Conservation (phyloP, 2,113 vertebrate species). For the Ramphastos sulfuratus region DNA sequence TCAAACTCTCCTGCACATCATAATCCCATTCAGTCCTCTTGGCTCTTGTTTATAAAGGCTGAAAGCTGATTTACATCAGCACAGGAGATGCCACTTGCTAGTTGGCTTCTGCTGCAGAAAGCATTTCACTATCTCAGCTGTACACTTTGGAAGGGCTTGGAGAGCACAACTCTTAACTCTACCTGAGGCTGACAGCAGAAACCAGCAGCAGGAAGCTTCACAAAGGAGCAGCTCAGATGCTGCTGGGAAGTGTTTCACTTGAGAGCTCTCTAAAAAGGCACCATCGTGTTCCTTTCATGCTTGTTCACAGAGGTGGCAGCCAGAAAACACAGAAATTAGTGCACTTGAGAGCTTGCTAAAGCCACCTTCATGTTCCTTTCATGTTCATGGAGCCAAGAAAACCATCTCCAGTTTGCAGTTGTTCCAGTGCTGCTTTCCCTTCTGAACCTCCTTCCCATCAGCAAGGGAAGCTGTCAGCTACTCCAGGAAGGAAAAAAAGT, state of each 20-base stretch:
- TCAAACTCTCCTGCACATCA: not conserved
- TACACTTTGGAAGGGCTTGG: not conserved
- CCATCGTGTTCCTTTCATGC: too few relatives aligned
- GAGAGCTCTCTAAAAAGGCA: too few relatives aligned
- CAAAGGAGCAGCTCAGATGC: not conserved
- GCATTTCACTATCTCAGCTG: not conserved
- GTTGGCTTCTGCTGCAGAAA: not conserved
- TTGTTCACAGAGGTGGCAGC: too few relatives aligned
- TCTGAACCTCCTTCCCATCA: conserved; percentile 10
- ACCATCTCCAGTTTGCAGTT: not conserved
- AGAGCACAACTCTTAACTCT: not conserved
- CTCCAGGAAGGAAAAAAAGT: conserved; percentile 31
- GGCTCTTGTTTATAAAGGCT: not conserved
- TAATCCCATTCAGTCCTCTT: not conserved
- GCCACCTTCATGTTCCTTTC: not conserved
- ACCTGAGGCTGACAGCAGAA: not conserved
- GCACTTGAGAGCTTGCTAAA: not conserved
- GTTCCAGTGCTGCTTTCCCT: not conserved
- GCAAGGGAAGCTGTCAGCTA: conserved; percentile 34
- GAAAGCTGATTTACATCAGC: not conserved
- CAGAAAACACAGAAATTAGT: too few relatives aligned
- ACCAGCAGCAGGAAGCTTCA: not conserved
- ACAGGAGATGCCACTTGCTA: not conserved
- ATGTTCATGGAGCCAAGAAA: not conserved
- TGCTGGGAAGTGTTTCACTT: too few relatives aligned